These are phyloP conservation scores for Danio albolineatus DNA, from an alignment of 2,797 vertebrate species.

Conservation along the genomic window DNA sequence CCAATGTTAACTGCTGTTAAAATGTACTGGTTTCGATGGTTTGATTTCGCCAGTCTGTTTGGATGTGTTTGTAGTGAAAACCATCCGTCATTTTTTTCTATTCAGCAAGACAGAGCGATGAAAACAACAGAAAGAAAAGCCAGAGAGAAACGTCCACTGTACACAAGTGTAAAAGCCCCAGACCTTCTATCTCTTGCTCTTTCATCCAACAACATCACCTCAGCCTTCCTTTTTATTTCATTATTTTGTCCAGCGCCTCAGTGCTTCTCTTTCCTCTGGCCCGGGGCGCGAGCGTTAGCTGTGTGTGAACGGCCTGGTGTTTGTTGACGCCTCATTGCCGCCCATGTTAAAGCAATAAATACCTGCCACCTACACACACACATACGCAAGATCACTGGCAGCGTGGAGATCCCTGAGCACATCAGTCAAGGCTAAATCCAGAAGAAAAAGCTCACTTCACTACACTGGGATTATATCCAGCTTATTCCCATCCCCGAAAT, in stretches of 20 bases:
- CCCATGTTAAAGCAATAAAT: constrained; percentile 64
- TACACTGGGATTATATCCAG: constrained; percentile 26
- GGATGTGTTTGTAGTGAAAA: no score
- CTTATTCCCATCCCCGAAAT: not conserved
- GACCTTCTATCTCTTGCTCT: constrained; percentile 28
- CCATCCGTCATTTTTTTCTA: no score
- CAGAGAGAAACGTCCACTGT: constrained; percentile 3
- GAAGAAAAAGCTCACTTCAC: constrained; percentile 27
- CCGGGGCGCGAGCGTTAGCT: constrained; percentile 37
- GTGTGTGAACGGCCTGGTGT: constrained; percentile 65
- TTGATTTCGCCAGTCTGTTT: no score
- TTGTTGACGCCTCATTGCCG: constrained; percentile 70
- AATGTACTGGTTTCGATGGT: no score
- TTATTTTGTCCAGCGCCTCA: not conserved
- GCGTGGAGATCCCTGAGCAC: constrained; percentile 26
- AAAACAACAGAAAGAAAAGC: not conserved
- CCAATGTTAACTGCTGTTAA: no score
- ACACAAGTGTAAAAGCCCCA: constrained; percentile 14
- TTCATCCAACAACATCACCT: constrained; percentile 24
- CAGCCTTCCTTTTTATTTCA: not conserved
- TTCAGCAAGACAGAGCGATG: not conserved
- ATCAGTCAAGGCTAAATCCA: constrained; percentile 41
- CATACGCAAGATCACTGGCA: constrained; percentile 47
- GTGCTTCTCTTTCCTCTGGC: constrained; percentile 8
- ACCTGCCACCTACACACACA: constrained; percentile 62